Percentiles rank a stretch among this genome's conserved stretches.
Conservation (phyloP, 35 echinoderm and acorn worm species). For the Patiria miniata region DNA sequence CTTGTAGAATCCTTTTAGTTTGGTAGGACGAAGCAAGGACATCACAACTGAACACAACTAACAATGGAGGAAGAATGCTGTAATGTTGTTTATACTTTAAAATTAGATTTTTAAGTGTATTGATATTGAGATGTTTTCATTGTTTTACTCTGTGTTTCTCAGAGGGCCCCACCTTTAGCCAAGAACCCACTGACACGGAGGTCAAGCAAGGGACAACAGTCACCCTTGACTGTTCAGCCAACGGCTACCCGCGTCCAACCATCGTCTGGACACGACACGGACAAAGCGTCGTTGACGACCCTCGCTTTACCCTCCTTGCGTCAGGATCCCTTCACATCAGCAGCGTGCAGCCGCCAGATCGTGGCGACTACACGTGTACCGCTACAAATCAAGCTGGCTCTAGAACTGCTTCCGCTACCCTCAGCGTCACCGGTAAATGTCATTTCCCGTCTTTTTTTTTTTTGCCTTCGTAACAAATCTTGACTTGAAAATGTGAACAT, state of each 20-base stretch:
- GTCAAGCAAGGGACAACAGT: conserved; percentile 52
- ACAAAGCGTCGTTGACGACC: conserved; percentile 50
- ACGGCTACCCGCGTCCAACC: conserved; percentile 75
- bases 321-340: conserved; percentile 88
- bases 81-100: too few species aligned
- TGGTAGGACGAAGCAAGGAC: too few species aligned
- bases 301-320: conserved; percentile 47
- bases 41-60: too few species aligned
- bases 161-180: conserved; percentile 56
- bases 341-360: conserved; percentile 52
- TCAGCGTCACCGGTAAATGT: conserved; percentile 76
- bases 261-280: conserved; percentile 77
- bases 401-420: conserved; percentile 48
- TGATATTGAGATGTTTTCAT: conserved; percentile 3
- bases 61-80: too few species aligned
- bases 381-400: conserved; percentile 67
- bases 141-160: background rate
- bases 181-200: conserved; percentile 59
- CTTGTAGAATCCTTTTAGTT: too few species aligned
- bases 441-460: background rate
- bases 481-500: too few species aligned
- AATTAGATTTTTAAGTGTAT: too few species aligned
- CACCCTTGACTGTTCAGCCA: conserved; percentile 71
- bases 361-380: conserved; percentile 62
- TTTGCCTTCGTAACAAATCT: too few species aligned